These are phyloP conservation scores for Tenthredo livida DNA, from an alignment of 2,888 invertebrate genomes.

Conservation along the genomic window DNA sequence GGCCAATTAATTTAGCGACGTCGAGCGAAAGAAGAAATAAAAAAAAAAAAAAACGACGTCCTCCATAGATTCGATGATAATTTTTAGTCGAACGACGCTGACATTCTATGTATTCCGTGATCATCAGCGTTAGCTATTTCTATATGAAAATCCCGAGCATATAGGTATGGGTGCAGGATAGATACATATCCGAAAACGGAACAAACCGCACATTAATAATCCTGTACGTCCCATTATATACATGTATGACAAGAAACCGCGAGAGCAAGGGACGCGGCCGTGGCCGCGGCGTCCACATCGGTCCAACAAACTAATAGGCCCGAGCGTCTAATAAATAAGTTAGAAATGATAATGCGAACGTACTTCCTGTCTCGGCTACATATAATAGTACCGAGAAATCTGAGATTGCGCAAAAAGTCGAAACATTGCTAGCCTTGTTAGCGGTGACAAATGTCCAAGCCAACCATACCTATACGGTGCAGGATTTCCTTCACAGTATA, in stretches of 20 bases:
- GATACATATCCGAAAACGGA: slow-evolving; percentile 17
- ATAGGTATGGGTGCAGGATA: too few relatives aligned
- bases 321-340: slow-evolving; percentile 20
- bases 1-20: background rate
- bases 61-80: background rate
- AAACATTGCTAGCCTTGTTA: slow-evolving; percentile 33
- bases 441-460: slow-evolving; percentile 36
- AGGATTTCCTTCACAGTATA: background rate
- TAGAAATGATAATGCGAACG: slow-evolving; percentile 35
- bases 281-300: background rate
- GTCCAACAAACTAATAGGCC: slow-evolving; percentile 20
- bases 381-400: background rate
- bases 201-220: slow-evolving; percentile 30
- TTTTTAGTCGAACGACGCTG: background rate
- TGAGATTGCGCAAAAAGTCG: slow-evolving; percentile 32
- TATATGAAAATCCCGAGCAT: background rate
- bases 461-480: background rate
- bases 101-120: background rate
- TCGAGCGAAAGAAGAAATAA: background rate
- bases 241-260: background rate
- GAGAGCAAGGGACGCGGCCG: background rate
- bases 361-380: slow-evolving; percentile 8
- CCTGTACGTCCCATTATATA: background rate
- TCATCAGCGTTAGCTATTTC: background rate
- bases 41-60: background rate